phyloP scores from a whole-genome alignment of 2,888 invertebrate species.

The Melipona bicolor region DNA sequence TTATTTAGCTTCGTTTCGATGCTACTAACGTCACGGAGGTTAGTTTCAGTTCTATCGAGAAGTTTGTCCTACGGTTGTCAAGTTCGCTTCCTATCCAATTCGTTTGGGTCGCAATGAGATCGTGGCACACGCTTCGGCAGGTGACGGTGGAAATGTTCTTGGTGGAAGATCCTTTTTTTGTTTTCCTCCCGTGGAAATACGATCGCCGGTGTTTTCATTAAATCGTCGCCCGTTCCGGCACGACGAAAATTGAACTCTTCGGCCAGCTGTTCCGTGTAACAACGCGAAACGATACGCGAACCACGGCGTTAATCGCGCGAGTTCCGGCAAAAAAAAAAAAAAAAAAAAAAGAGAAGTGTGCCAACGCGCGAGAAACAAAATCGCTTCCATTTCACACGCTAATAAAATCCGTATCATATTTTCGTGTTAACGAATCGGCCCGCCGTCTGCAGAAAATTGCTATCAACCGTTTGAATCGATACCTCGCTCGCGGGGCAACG shows the following conservation, averaged over 20 bases:
- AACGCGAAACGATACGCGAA: constrained; percentile 55
- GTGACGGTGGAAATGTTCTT: constrained; percentile 61
- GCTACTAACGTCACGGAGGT: not conserved
- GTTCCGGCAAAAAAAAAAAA: constrained; percentile 44
- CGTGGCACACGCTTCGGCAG: constrained; percentile 62
- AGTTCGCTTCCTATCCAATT: constrained; percentile 15
- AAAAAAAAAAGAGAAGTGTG: constrained; percentile 12
- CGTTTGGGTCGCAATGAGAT: constrained; percentile 26
- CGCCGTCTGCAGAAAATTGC: constrained; percentile 49
- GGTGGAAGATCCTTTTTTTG: constrained; percentile 45
- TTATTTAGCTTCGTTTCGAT: not conserved
- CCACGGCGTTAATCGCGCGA: constrained; percentile 45
- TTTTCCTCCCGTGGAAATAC: constrained; percentile 26
- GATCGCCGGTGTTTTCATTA: constrained; percentile 58
- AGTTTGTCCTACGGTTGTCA: not conserved
- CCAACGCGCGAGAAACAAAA: constrained; percentile 51
- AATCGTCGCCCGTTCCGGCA: constrained; percentile 51
- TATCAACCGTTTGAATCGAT: constrained; percentile 49
- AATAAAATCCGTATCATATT: constrained; percentile 57
- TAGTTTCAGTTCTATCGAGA: not conserved
- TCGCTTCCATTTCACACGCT: constrained; percentile 64
- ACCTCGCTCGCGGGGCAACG: not conserved
- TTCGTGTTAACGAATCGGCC: constrained; percentile 52
- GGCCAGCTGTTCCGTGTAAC: constrained; percentile 67
- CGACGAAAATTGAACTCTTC: constrained; percentile 67